Base-by-base conservation (phyloP, 2,797 vertebrate genomes). In the Protonibea diacanthus region DNA sequence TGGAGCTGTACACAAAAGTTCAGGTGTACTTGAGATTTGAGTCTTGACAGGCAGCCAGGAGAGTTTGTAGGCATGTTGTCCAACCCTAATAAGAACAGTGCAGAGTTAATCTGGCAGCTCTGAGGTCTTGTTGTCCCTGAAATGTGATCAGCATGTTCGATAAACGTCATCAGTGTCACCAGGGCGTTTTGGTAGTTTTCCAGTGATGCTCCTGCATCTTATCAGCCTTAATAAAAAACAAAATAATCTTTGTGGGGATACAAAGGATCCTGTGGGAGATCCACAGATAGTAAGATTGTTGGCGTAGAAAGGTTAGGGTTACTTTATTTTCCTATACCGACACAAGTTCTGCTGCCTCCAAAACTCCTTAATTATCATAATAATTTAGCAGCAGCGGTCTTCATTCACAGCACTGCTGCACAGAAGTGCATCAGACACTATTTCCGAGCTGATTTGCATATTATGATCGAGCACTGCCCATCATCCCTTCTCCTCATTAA, bases 361-460 rank as follows among this genome's bases (percentile, higher is more conserved):
- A 75, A 92, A 91, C 86, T 90, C 74, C 67, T 87, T 83, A 90
- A 90, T 95, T 93, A 94, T 89, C 85, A 84, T 85, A 84, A 82
- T 88, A 78, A 92, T 87, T 89, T 76, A 76, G 81, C 85, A 18
- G 74, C 85, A 53, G 87, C 71, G 64, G 89, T 73, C 75, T 67
- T 82, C 74, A 68, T 88, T 88, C 75, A 78, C 64, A 83, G 78
- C 72, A 21, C 81, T n/a, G 78, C 80, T 57, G 88, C 55, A 82
- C 89, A 89, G 81, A 91, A 92, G 90, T 81, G 91, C 89, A 93
- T 93, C 92, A 93, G 78, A 89, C 87, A 53, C 74, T 23, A 67
- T 92, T 94, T 93, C 92, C 87, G 83, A 92, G 85, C 85, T 88
- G 86, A 94, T 93, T 94, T 93, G 89, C 93, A 93, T 93, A 91